These are phyloP conservation scores for Melieria omissa DNA, from an alignment of 2,888 invertebrate species.

Conservation along the genomic window DNA sequence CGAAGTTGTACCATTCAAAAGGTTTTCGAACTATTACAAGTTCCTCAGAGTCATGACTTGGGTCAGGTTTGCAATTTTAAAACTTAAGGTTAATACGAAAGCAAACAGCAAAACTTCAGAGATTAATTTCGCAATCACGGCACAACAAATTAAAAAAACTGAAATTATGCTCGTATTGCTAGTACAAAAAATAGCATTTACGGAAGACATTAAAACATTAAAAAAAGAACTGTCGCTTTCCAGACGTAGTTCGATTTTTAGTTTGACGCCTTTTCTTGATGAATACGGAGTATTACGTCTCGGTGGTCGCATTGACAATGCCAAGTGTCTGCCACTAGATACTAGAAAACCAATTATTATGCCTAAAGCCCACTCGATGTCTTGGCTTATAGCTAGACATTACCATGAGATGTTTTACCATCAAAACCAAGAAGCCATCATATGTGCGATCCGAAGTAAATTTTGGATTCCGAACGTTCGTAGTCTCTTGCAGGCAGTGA, in stretches of 20 bases:
- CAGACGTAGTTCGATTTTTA: slow-evolving; percentile 4
- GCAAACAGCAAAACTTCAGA: background rate
- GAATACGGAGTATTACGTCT: slow-evolving; percentile 9
- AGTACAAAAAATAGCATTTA: background rate
- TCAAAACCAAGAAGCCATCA: slow-evolving; percentile 27
- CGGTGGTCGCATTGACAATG: slow-evolving; percentile 30
- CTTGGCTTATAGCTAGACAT: slow-evolving; percentile 11
- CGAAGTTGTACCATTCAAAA: slow-evolving; percentile 2
- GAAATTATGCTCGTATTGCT: background rate
- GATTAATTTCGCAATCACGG: background rate
- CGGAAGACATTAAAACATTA: background rate
- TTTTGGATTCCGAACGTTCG: slow-evolving; percentile 36
- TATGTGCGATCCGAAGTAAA: slow-evolving; percentile 34
- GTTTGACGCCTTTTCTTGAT: slow-evolving; percentile 9
- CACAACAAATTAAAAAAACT: background rate
- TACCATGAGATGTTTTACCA: slow-evolving; percentile 30
- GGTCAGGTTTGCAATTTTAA: slow-evolving; percentile 2
- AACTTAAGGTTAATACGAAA: background rate
- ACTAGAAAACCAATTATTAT: slow-evolving; percentile 17
- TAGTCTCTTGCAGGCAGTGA: slow-evolving; percentile 24
- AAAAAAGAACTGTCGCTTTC: background rate
- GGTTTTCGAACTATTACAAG: slow-evolving; percentile 8
- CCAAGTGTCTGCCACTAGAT: slow-evolving; percentile 25
- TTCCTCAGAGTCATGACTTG: slow-evolving; percentile 18
- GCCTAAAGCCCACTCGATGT: background rate